A percentile compares a stretch with the other conserved stretches of the same genome.
Evolutionary conservation across 2,113 vertebrate species (phyloP).

Genomic region (Dipodomys stephensi): DNA sequence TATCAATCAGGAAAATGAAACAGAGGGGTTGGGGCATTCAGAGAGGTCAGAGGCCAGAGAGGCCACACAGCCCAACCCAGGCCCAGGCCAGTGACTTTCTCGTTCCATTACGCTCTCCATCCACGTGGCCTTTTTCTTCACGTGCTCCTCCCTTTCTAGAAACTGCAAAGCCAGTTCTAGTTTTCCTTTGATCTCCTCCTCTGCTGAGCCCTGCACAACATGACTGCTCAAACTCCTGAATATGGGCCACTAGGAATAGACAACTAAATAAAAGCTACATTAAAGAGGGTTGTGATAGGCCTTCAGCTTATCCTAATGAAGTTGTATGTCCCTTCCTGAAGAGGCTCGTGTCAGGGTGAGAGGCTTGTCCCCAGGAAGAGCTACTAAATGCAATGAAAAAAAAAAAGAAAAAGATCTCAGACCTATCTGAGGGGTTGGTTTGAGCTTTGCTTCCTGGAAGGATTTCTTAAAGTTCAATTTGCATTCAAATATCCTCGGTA

Average conservation of each 20-base stretch:
- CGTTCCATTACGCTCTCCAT: neutral
- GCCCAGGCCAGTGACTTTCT: neutral
- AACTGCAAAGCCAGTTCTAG: neutral
- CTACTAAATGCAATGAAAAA: conserved; percentile 59
- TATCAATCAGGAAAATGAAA: neutral
- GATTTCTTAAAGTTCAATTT: conserved; percentile 62
- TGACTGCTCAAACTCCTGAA: conserved; percentile 63
- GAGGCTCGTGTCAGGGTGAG: conserved; percentile 47
- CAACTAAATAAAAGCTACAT: conserved; percentile 60
- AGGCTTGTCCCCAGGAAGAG: conserved; percentile 55
- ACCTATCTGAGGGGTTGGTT: conserved; percentile 51
- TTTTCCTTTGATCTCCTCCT: conserved; percentile 25
- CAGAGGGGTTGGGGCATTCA: neutral
- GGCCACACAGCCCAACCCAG: neutral
- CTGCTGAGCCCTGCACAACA: conserved; percentile 28
- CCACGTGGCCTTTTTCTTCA: neutral
- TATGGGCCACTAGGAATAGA: conserved; percentile 29
- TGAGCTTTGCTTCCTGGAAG: conserved; percentile 71
- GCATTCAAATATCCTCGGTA: conserved; percentile 53
- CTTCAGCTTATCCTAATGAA: conserved; percentile 60
- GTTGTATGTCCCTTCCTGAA: conserved; percentile 65
- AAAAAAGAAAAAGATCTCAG: conserved; percentile 55
- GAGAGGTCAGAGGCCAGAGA: neutral
- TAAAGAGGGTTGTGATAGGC: conserved; percentile 62
- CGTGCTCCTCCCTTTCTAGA: neutral